Conservation (phyloP, 1,140 invertebrate genomes). For the Ostrea edulis region DNA sequence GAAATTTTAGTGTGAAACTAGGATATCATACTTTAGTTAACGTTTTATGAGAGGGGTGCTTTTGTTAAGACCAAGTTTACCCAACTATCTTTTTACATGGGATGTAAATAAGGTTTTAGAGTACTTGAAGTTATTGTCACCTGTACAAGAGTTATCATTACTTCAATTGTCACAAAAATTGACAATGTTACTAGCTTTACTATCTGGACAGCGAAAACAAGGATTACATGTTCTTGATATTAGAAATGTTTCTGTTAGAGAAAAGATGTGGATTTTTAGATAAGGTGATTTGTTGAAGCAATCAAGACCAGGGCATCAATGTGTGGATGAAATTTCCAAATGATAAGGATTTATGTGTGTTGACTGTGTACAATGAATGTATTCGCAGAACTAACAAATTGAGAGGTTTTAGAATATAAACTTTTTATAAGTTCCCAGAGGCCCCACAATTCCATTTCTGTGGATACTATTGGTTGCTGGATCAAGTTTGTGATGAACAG, state of each 20-base stretch:
- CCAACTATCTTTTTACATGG: constrained; percentile 32
- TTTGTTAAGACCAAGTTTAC: constrained; percentile 37
- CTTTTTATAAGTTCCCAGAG: no score
- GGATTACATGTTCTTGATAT: constrained; percentile 2
- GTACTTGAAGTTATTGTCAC: not conserved
- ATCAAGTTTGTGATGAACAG: not conserved
- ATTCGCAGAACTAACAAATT: constrained; percentile 5
- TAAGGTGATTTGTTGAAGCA: constrained; percentile 29
- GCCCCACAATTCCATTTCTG: no score
- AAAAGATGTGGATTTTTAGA: not conserved
- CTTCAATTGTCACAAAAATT: not conserved
- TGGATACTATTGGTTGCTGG: not conserved
- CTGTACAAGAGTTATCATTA: constrained; percentile 9
- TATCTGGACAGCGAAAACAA: constrained; percentile 40
- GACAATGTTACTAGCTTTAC: constrained; percentile 26
- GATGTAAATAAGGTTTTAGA: constrained; percentile 42
- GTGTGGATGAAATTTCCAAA: constrained; percentile 28
- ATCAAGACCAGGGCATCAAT: not conserved
- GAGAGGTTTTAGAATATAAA: no score
- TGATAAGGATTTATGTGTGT: constrained; percentile 17
- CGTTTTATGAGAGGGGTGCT: constrained; percentile 6
- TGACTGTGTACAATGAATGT: not conserved
- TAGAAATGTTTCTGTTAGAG: constrained; percentile 25
- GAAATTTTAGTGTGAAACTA: not conserved
- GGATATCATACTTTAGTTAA: constrained; percentile 30